Base-by-base conservation (phyloP, 2,113 vertebrate genomes). In the Hipposideros armiger region DNA sequence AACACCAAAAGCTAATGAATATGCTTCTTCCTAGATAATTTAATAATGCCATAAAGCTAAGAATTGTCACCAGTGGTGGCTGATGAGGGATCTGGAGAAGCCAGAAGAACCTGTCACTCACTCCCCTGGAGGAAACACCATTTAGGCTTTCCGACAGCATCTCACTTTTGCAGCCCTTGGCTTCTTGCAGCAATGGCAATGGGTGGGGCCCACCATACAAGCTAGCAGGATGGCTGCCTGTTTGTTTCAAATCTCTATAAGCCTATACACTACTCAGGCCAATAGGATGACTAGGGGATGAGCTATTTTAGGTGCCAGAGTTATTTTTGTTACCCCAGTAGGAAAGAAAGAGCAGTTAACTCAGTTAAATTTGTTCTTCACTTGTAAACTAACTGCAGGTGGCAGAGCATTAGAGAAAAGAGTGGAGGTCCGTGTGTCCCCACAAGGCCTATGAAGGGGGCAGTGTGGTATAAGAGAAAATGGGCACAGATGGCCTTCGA, bases 41-140 rank as follows among this genome's bases (percentile, higher is more conserved):
- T 69, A 84, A 60, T 14, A 50, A 94, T 45, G n/a, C 11, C 54
- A 14, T 52, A n/a, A 66, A 76, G 74, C 47, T 82, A 54, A 54
- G 70, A 78, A 77, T 22, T 64, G n/a, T 87, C 86, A 76, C 10
- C 47, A 45, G 2, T 3, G 19, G 36, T 50, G 28, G 70, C 42
- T 82, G 87, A 82, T 40, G 26, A 62, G 14, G n/a, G 81, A 90
- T 24, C 36, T 30, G 20, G 26, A 45, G 26, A 42, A 56, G 36
- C 74, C 70, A 26, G 72, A 96, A 82, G 67, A 32, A 67, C 28
- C 45, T 85, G 92, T 67, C 70, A 47, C 36, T 86, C 28, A 76
- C 11, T 69, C 76, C 40, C 22, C 26, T 77, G 54, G 87, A 84
- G 89, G 54, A 91, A 93, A 91, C 24, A 24, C 73, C n/a, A 10